These are phyloP conservation scores for Heliconius himera DNA, from an alignment of 1,140 invertebrate species.

Conservation along the genomic window DNA sequence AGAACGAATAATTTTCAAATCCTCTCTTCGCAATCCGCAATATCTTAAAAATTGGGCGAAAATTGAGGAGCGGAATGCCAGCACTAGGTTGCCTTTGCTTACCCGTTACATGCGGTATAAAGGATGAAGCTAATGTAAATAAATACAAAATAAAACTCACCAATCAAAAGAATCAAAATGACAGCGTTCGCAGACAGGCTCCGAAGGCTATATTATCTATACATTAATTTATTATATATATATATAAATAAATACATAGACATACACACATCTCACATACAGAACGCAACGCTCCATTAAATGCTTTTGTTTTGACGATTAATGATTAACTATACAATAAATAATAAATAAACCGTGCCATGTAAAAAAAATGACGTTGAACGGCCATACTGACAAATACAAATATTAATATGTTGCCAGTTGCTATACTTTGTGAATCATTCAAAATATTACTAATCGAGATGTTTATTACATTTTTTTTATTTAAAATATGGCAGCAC, in stretches of 20 bases:
- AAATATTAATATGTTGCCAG: slow-evolving; percentile 8
- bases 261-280: slow-evolving; percentile 42
- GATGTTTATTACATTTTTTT: background rate
- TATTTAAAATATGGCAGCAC: slow-evolving; percentile 5
- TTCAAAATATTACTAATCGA: background rate
- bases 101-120: too few relatives aligned
- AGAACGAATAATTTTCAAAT: too few relatives aligned
- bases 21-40: too few relatives aligned
- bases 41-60: too few relatives aligned
- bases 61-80: too few relatives aligned
- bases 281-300: slow-evolving; percentile 44
- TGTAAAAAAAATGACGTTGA: slow-evolving; percentile 20
- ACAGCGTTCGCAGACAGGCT: slow-evolving; percentile 52
- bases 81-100: too few relatives aligned
- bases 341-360: slow-evolving; percentile 35
- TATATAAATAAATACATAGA: slow-evolving; percentile 58
- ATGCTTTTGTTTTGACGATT: slow-evolving; percentile 60
- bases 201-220: slow-evolving; percentile 53
- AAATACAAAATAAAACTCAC: slow-evolving; percentile 48
- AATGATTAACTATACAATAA: slow-evolving; percentile 64
- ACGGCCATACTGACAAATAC: background rate
- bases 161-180: slow-evolving; percentile 64
- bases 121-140: too few relatives aligned
- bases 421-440: background rate
- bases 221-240: slow-evolving; percentile 41